Base-by-base conservation (phyloP, 1,140 invertebrate species). In the Polyergus mexicanus region DNA sequence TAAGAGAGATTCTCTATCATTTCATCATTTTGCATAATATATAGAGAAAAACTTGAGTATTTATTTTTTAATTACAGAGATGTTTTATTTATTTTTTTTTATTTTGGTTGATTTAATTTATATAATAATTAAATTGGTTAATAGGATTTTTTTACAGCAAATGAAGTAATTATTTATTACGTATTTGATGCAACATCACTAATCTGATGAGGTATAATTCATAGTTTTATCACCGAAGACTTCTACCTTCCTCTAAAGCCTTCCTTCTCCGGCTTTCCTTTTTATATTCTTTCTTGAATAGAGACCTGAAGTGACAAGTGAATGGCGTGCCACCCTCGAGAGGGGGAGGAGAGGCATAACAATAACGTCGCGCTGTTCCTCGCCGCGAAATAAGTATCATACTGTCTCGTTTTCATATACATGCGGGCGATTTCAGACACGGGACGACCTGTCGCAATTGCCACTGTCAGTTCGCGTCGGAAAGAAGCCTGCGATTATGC, bases 251-350 rank as follows among this genome's bases (percentile, higher is more conserved):
- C 38, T 65, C 56, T 44, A 47, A 72, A 65, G 58, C 62, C 25
- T 51, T 77, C 41, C 25, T 51, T 65, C 60, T 51, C 60, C 13
- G 62, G 44, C 44, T 88, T 88, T 84, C 58, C 38, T 51, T 86
- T 66, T 56, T 80, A 81, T 60, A 78, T 86, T 86, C 80, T 80
- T 83, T 38, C 19, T 71, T 51, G 41, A 60, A 78, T 66, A 60
- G 41, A 32, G 75, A 72, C 22, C 35, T 69, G 11, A 66, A 71
- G 78, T 90, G 89, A 90, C 89, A 80, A 58, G 66, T 86, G 89
- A 90, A 88, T 90, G 89, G 86, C 89, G 54, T 66, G 35, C 78
- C 54, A 90, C 84, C 74, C 77, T 84, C 41, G 75, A 32, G 41
- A 35, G 35, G 35, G 47, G 65, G 11, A 5, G 8, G 11, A 22